Evolutionary conservation across 2,888 invertebrate species (phyloP).

Genomic region (Pemphredon lugubris): DNA sequence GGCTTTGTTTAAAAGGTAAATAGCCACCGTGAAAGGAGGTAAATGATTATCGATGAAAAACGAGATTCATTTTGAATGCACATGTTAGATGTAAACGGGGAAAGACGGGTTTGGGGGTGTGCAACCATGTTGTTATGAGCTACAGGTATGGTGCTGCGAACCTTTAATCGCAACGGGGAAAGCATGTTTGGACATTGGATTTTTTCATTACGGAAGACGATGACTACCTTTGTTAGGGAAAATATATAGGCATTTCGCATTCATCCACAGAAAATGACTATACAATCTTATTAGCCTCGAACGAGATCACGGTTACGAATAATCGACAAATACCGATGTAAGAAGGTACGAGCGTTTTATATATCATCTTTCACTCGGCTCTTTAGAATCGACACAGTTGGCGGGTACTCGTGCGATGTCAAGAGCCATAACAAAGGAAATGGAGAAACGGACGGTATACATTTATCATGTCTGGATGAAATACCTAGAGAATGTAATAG

Average conservation of each 20-base stretch:
- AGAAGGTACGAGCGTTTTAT: neutral
- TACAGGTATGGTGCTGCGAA: conserved; percentile 35
- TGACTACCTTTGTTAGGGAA: conserved; percentile 12
- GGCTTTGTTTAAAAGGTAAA: neutral
- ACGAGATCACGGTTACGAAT: conserved; percentile 1
- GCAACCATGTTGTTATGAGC: conserved; percentile 46
- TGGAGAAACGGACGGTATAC: neutral
- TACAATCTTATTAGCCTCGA: neutral
- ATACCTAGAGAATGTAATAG: conserved; percentile 1
- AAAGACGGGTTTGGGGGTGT: conserved; percentile 14
- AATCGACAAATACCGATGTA: neutral
- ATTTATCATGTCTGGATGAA: conserved; percentile 10
- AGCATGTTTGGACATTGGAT: conserved; percentile 8
- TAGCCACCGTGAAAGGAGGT: conserved; percentile 5
- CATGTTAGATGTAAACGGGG: conserved; percentile 5
- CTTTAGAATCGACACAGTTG: neutral
- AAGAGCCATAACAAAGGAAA: neutral
- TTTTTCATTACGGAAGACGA: conserved; percentile 14
- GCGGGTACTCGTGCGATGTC: neutral
- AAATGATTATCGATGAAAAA: conserved; percentile 20
- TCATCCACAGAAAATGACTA: neutral
- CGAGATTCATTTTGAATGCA: neutral
- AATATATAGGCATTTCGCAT: neutral
- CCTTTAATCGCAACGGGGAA: conserved; percentile 14
- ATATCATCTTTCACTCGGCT: neutral